Evolutionary conservation across 2,888 invertebrate genomes (phyloP).

Genomic region (Stenodera caucasica): DNA sequence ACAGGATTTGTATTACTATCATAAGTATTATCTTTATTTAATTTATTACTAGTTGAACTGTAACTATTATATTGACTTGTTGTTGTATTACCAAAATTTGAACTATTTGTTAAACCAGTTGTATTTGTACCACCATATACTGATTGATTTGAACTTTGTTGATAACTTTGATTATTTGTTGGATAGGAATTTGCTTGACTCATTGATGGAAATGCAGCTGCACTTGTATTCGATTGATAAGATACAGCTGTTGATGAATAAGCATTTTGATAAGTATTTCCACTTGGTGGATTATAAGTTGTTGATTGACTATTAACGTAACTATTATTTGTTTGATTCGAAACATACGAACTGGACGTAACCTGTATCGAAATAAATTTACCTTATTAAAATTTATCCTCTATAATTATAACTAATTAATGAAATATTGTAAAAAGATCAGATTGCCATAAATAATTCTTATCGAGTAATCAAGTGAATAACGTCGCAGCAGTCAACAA

Average conservation of each 20-base stretch:
- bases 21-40: slow-evolving; percentile 47
- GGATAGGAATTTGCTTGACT: slow-evolving; percentile 50
- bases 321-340: slow-evolving; percentile 47
- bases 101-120: slow-evolving; percentile 47
- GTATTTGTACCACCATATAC: slow-evolving; percentile 49
- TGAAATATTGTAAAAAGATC: slow-evolving; percentile 20
- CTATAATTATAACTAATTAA: neutral
- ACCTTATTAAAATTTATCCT: neutral
- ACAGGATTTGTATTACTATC: slow-evolving; percentile 44
- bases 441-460: slow-evolving; percentile 39
- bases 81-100: slow-evolving; percentile 47
- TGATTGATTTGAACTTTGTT: slow-evolving; percentile 53
- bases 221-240: slow-evolving; percentile 44
- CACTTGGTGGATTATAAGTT: slow-evolving; percentile 46
- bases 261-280: slow-evolving; percentile 50
- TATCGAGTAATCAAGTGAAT: slow-evolving; percentile 13
- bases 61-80: slow-evolving; percentile 54
- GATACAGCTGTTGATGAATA: slow-evolving; percentile 49
- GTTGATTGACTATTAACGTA: slow-evolving; percentile 51
- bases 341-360: slow-evolving; percentile 53
- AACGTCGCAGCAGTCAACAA: slow-evolving; percentile 26
- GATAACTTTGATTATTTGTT: slow-evolving; percentile 48
- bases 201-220: slow-evolving; percentile 48
- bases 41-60: slow-evolving; percentile 47
- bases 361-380: slow-evolving; percentile 49